A percentile compares a stretch with the other conserved stretches of the same genome.
Conservation (phyloP, 2,888 invertebrate genomes). For the Sinhomidia bicolor region DNA sequence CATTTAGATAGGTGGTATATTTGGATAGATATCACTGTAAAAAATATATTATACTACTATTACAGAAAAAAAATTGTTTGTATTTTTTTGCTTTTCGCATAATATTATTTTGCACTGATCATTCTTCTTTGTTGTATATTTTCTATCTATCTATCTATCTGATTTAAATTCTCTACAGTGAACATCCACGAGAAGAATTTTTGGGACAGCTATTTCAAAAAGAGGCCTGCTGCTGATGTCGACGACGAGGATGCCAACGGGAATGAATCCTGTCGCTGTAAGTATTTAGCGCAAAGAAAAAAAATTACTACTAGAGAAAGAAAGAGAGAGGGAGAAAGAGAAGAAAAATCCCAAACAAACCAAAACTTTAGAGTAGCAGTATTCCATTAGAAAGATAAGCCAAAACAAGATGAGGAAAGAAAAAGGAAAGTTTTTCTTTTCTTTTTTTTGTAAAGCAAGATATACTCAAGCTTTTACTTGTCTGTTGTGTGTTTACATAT, state of each 20-base stretch:
- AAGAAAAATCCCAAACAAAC: too few species aligned
- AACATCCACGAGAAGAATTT: conserved; percentile 78
- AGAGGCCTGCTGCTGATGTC: conserved; percentile 78
- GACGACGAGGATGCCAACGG: conserved; percentile 60
- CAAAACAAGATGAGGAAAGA: background rate
- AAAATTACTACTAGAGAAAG: conserved; percentile 17
- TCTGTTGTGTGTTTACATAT: background rate
- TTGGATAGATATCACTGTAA: too few species aligned
- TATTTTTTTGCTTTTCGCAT: background rate
- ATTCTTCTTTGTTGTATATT: background rate
- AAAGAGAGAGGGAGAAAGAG: too few species aligned
- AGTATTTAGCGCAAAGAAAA: conserved; percentile 17
- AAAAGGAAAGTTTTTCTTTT: background rate
- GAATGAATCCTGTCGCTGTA: conserved; percentile 77
- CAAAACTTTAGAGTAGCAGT: background rate
- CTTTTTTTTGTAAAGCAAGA: background rate
- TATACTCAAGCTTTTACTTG: background rate
- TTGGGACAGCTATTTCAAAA: conserved; percentile 79
- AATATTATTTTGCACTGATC: too few species aligned
- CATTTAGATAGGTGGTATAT: too few species aligned
- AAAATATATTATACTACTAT: too few species aligned
- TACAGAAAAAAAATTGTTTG: too few species aligned
- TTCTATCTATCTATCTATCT: conserved; percentile 16
- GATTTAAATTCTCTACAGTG: conserved; percentile 67
- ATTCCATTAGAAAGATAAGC: conserved; percentile 14